Evolutionary conservation across 2,113 vertebrate species (phyloP), one percentile per base, ranked within the genome.

Genomic region (Hippocampus zosterae): DNA sequence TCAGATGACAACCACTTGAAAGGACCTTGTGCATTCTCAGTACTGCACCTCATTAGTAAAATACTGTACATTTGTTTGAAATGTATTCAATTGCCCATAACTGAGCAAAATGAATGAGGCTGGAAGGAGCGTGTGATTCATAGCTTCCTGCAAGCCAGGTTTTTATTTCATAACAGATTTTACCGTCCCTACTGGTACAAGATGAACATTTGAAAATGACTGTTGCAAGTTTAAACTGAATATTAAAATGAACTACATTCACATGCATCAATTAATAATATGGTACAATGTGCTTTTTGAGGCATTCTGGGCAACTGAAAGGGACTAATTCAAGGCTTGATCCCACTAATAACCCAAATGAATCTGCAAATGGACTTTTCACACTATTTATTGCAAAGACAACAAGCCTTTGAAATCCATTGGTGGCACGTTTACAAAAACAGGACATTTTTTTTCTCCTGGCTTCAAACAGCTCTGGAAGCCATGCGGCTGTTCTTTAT

Each of bases 261-360:
- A 60, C 3, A 60, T 60, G 55, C 5, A 57, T 27, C 55, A 27
- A 57, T 27, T 4, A 27, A 13, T 57, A 6, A 23, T 13, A 16
- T 59, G 2, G 25, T 23, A 27, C 12, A 59, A 59, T 60, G 15
- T 29, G 12, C 33, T 29, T 60, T 60, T 60, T 33, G 13, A 33
- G 13, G 12, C 15, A 16, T 59, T 59, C 8, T 33, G 56, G 13
- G 27, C 16, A 29, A 40, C 63, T 29, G 74, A 71, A 67, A 11
- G 46, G 62, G 50, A 75, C 55, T 72, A 82, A 84, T 86, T 82
- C 79, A 79, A 75, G 65, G 68, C 46, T 79, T 77, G 81, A 85
- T 85, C 65, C 75, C 66, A 65, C 68, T 83, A 81, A 83, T 79
- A 76, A 72, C 56, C 62, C 66, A 73, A 75, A 82, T 84, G 52